Evolutionary conservation across 1,140 invertebrate genomes (phyloP).

Genomic region (Calliopsis andreniformis): DNA sequence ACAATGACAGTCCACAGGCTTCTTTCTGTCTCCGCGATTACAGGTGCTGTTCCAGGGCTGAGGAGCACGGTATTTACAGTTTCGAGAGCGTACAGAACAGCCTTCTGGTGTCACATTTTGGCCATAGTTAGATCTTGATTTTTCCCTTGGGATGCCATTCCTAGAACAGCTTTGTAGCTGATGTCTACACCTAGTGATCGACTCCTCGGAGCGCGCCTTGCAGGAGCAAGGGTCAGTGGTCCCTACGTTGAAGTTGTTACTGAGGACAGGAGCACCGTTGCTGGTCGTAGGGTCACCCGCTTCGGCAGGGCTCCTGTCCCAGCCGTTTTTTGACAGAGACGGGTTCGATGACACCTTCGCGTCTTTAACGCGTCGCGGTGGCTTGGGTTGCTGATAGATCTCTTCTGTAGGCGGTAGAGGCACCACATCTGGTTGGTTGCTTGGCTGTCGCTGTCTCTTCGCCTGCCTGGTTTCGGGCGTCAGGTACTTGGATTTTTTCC

Average conservation of each 20-base stretch:
- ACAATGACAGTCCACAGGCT: not conserved
- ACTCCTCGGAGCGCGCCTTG: not conserved
- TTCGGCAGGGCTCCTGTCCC: conserved; percentile 82
- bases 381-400: conserved; percentile 84
- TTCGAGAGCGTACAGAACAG: no score
- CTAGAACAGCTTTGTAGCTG: no score
- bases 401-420: conserved; percentile 83
- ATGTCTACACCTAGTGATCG: not conserved
- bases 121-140: not conserved
- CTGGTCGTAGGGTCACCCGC: conserved; percentile 78
- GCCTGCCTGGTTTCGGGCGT: conserved; percentile 82
- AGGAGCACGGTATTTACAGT: not conserved
- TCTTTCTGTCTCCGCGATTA: not conserved
- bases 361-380: conserved; percentile 81
- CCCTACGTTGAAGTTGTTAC: conserved; percentile 70
- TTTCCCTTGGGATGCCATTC: not conserved
- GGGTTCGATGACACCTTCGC: conserved; percentile 65
- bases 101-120: not conserved
- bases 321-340: conserved; percentile 84
- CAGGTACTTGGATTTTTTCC: conserved; percentile 71
- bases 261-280: conserved; percentile 76
- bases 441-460: conserved; percentile 83
- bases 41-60: not conserved
- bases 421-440: conserved; percentile 85
- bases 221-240: conserved; percentile 47